Evolutionary conservation across 2,888 invertebrate genomes (phyloP).

Genomic region (Macaria notata): DNA sequence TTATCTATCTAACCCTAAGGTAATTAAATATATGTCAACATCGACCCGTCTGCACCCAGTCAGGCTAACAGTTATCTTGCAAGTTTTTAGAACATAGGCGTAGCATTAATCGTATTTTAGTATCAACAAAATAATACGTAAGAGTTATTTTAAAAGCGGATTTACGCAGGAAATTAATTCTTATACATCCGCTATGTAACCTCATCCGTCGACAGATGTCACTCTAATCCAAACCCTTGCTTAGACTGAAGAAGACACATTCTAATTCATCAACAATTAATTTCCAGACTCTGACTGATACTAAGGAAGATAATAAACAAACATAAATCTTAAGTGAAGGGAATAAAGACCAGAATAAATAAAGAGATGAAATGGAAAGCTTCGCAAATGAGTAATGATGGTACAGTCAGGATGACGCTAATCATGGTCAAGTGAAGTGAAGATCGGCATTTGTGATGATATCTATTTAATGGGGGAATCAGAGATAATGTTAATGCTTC

Average conservation of each 20-base stretch:
- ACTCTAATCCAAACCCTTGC: slow-evolving; percentile 34
- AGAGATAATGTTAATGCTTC: slow-evolving; percentile 1
- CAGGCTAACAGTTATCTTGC: too few relatives aligned
- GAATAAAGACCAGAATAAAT: slow-evolving; percentile 15
- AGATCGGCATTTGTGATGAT: slow-evolving; percentile 38
- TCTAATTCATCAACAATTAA: slow-evolving; percentile 5
- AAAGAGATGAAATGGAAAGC: slow-evolving; percentile 45
- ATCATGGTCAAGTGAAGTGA: slow-evolving; percentile 47
- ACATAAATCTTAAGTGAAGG: slow-evolving; percentile 11
- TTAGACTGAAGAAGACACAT: slow-evolving; percentile 27
- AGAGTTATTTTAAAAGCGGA: slow-evolving; percentile 34
- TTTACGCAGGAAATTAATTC: slow-evolving; percentile 59
- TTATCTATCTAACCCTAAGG: too few relatives aligned
- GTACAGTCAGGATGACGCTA: slow-evolving; percentile 51
- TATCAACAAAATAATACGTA: not conserved
- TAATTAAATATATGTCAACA: too few relatives aligned
- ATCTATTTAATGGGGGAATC: slow-evolving; percentile 16
- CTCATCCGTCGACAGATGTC: slow-evolving; percentile 26
- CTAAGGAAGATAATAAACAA: slow-evolving; percentile 10
- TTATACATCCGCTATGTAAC: slow-evolving; percentile 52
- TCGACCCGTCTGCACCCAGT: too few relatives aligned
- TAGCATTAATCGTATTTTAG: too few relatives aligned
- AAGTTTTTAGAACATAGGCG: too few relatives aligned
- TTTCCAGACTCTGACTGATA: slow-evolving; percentile 7
- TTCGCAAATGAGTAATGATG: slow-evolving; percentile 50